Percentiles rank a stretch among this genome's conserved stretches.
Conservation (phyloP, 37 sponge, comb jelly and placozoan genomes). For the Amphimedon queenslandica region DNA sequence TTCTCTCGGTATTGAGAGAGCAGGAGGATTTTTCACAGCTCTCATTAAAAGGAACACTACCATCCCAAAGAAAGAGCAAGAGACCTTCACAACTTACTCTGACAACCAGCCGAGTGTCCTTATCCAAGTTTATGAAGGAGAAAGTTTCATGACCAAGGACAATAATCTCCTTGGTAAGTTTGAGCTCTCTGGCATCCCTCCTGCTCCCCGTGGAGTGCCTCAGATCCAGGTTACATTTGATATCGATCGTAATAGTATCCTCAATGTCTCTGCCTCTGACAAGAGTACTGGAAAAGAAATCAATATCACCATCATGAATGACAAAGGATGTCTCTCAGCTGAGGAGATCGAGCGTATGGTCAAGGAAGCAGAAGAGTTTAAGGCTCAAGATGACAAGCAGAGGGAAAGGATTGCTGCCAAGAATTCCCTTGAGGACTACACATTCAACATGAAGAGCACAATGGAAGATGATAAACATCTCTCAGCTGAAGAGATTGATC, state of each 20-base stretch:
- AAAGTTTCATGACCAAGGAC: slow-evolving; percentile 95
- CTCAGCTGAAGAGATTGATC: slow-evolving; percentile 80
- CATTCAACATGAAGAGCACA: slow-evolving; percentile 89
- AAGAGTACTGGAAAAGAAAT: slow-evolving; percentile 93
- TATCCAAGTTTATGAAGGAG: slow-evolving; percentile 98
- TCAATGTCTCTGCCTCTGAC: slow-evolving; percentile 93
- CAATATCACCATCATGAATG: slow-evolving; percentile 95
- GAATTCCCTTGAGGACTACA: slow-evolving; percentile 89
- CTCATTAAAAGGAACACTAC: slow-evolving; percentile 96
- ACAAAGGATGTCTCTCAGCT: slow-evolving; percentile 89
- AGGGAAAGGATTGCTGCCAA: slow-evolving; percentile 62
- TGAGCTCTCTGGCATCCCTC: slow-evolving; percentile 92
- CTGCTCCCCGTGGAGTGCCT: slow-evolving; percentile 95
- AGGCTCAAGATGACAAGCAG: slow-evolving; percentile 82
- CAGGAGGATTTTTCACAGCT: slow-evolving; percentile 96
- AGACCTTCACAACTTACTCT: slow-evolving; percentile 94
- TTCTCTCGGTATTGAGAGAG: slow-evolving; percentile 97
- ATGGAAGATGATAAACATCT: slow-evolving; percentile 96
- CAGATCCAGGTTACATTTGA: slow-evolving; percentile 98
- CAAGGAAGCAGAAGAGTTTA: slow-evolving; percentile 87
- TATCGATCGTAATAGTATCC: slow-evolving; percentile 93
- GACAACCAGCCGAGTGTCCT: slow-evolving; percentile 87
- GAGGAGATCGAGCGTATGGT: slow-evolving; percentile 93
- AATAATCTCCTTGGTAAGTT: slow-evolving; percentile 96
- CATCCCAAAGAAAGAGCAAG: slow-evolving; percentile 86